Conservation (phyloP, 2,113 vertebrate species). For the Sinosuthora webbiana region DNA sequence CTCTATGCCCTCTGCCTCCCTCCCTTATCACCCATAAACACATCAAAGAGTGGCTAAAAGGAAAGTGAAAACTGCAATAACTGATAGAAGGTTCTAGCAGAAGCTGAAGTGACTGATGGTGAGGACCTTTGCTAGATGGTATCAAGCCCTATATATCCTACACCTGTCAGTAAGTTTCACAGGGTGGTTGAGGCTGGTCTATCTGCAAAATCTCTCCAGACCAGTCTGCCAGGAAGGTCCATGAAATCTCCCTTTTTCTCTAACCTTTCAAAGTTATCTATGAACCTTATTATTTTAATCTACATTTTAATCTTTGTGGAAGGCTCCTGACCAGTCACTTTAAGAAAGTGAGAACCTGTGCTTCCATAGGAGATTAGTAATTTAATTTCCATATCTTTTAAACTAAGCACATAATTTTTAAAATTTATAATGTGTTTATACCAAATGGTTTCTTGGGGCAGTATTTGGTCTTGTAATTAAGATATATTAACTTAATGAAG, state of each 20-base stretch:
- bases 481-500: neutral
- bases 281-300: neutral
- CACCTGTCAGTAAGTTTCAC: neutral
- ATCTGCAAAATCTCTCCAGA: neutral
- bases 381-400: neutral
- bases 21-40: neutral
- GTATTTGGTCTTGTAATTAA: neutral
- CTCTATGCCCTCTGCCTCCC: neutral
- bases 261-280: neutral
- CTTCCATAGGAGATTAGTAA: neutral
- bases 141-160: neutral
- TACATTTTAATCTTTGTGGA: neutral
- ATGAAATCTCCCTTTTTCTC: neutral
- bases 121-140: neutral
- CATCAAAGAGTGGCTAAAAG: neutral
- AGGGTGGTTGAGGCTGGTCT: neutral
- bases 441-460: neutral
- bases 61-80: neutral
- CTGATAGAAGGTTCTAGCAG: neutral
- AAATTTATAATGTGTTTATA: neutral
- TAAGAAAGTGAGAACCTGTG: neutral
- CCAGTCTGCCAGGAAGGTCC: neutral
- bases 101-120: neutral
- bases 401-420: neutral
- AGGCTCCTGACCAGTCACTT: neutral